Evolutionary conservation across 2,888 invertebrate genomes (phyloP).

Genomic region (Pterostichus niger): DNA sequence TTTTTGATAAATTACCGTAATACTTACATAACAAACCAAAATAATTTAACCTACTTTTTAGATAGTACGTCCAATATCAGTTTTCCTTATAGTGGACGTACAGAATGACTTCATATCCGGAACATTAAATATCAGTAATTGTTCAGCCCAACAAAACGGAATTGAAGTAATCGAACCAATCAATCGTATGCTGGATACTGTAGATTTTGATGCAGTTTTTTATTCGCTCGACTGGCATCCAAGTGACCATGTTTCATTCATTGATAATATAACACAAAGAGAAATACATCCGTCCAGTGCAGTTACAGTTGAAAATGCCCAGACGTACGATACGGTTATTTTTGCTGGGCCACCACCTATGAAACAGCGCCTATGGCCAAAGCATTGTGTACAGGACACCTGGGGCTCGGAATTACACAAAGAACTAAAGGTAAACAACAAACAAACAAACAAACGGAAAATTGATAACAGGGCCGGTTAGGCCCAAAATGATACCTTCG

Average conservation of each 20-base stretch:
- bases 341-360: conserved; percentile 92
- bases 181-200: conserved; percentile 89
- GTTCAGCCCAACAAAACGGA: conserved; percentile 94
- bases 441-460: no score
- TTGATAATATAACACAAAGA: conserved; percentile 91
- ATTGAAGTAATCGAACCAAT: conserved; percentile 95
- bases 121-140: conserved; percentile 94
- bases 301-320: conserved; percentile 87
- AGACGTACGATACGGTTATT: conserved; percentile 94
- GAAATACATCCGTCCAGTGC: conserved; percentile 86
- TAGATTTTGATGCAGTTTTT: conserved; percentile 92
- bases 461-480: no score
- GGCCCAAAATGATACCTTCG: no score
- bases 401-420: conserved; percentile 97
- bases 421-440: conserved; percentile 85
- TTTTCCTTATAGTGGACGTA: conserved; percentile 96
- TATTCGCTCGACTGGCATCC: conserved; percentile 99
- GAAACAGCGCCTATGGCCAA: conserved; percentile 96
- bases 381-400: conserved; percentile 96
- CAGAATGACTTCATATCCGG: conserved; percentile 99
- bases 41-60: conserved; percentile 74
- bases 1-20: no score
- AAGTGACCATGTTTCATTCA: conserved; percentile 96
- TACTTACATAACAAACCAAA: not conserved
- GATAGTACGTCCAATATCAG: conserved; percentile 92